Conservation (phyloP, 2,888 invertebrate species). For the Chrysina gloriosa region DNA sequence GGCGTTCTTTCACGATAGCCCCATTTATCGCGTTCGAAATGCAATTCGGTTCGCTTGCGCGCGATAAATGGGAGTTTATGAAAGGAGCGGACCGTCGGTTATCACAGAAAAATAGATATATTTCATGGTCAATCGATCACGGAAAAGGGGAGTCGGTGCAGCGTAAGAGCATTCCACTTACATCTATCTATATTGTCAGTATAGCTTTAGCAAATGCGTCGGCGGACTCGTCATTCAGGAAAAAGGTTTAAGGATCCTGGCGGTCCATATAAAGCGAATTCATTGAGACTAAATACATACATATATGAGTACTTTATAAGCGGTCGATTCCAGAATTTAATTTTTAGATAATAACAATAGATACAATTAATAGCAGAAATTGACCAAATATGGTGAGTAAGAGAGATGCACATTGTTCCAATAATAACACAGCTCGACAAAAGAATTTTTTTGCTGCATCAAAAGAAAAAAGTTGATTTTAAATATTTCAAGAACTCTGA, state of each 20-base stretch:
- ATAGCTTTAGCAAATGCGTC: conserved; percentile 2
- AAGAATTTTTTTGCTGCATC: too few species aligned
- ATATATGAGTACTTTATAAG: too few species aligned
- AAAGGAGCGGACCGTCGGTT: conserved; percentile 31
- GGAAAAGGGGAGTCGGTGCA: conserved; percentile 7
- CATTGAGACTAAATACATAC: too few species aligned
- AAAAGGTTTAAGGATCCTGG: neutral
- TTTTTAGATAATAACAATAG: too few species aligned
- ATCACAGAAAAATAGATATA: conserved; percentile 32
- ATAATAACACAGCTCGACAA: too few species aligned
- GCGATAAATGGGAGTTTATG: conserved; percentile 35
- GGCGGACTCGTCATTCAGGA: neutral
- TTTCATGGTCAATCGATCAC: conserved; percentile 33
- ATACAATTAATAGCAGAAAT: too few species aligned
- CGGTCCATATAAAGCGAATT: neutral
- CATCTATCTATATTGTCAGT: conserved; percentile 22
- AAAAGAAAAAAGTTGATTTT: too few species aligned
- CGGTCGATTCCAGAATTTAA: too few species aligned
- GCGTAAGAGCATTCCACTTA: conserved; percentile 1
- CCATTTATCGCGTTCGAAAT: conserved; percentile 48
- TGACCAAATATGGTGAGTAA: too few species aligned
- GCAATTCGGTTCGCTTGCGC: conserved; percentile 22
- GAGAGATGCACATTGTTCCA: too few species aligned
- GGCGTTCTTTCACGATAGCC: conserved; percentile 45
- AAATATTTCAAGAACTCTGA: too few species aligned